Evolutionary conservation across 2,888 invertebrate genomes (phyloP).

Genomic region (Hemistola chrysoprasaria): DNA sequence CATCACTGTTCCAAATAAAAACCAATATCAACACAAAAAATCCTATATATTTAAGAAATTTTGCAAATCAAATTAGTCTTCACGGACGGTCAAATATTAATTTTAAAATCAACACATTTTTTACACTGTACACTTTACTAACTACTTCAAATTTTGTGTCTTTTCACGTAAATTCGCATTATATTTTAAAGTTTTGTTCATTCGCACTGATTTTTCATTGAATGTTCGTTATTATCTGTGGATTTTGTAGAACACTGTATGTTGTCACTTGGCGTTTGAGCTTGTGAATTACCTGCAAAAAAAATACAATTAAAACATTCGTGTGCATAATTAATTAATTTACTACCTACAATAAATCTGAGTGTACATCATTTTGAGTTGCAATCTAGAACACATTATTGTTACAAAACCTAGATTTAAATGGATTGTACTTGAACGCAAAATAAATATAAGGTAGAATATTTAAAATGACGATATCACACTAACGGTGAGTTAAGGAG

Average conservation of each 20-base stretch:
- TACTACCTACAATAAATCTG: too few relatives aligned
- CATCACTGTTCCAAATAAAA: too few relatives aligned
- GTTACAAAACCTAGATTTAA: too few relatives aligned
- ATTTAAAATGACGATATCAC: too few relatives aligned
- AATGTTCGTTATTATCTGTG: conserved; percentile 50
- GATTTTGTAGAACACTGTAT: conserved; percentile 51
- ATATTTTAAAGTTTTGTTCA: conserved; percentile 36
- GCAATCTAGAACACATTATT: too few relatives aligned
- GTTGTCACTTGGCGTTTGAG: conserved; percentile 41
- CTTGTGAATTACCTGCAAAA: conserved; percentile 47
- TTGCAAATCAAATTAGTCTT: conserved; percentile 2
- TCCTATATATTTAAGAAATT: not conserved
- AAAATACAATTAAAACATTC: not conserved
- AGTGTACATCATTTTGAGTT: too few relatives aligned
- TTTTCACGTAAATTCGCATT: conserved; percentile 15
- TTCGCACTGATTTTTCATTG: conserved; percentile 41
- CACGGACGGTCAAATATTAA: conserved; percentile 28
- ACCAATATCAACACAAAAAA: too few relatives aligned
- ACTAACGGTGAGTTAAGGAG: too few relatives aligned
- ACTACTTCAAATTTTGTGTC: conserved; percentile 14
- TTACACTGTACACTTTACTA: conserved; percentile 27
- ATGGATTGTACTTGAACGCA: too few relatives aligned
- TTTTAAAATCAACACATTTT: conserved; percentile 14
- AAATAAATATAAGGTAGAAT: too few relatives aligned
- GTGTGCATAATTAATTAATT: conserved; percentile 1